phyloP scores from a whole-genome alignment of 1,140 invertebrate species.

The Drosophila tristis region DNA sequence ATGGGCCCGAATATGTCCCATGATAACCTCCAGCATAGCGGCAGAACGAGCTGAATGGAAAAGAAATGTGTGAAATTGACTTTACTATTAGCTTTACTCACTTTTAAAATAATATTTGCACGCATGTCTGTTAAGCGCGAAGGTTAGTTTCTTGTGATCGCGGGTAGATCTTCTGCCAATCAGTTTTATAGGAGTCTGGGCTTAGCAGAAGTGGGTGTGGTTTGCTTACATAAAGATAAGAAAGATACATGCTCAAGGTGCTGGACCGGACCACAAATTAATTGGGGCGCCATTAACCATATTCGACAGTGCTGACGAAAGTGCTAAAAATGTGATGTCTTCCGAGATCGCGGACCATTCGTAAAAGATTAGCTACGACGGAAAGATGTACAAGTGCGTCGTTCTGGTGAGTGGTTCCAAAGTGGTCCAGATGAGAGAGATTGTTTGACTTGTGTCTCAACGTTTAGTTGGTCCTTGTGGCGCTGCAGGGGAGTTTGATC shows the following conservation, averaged over 20 bases:
- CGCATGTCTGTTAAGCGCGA: constrained; percentile 27
- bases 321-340: constrained; percentile 7
- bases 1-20: no score
- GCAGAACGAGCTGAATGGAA: no score
- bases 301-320: constrained; percentile 47
- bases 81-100: background rate
- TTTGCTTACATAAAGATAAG: constrained; percentile 45
- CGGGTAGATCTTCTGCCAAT: constrained; percentile 21
- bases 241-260: constrained; percentile 18
- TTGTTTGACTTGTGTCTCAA: background rate
- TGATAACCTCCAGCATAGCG: no score
- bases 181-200: constrained; percentile 42
- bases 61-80: background rate
- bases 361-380: background rate
- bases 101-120: constrained; percentile 2
- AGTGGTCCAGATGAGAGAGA: background rate
- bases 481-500: constrained; percentile 24
- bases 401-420: background rate
- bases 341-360: constrained; percentile 8
- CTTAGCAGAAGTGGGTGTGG: constrained; percentile 3
- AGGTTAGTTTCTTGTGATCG: constrained; percentile 20
- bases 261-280: constrained; percentile 8
- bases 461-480: constrained; percentile 17
- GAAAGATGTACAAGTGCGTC: constrained; percentile 25
- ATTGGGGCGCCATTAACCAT: constrained; percentile 18